phyloP scores from a whole-genome alignment of 2,888 invertebrate genomes.

The Dinocampus coccinellae region DNA sequence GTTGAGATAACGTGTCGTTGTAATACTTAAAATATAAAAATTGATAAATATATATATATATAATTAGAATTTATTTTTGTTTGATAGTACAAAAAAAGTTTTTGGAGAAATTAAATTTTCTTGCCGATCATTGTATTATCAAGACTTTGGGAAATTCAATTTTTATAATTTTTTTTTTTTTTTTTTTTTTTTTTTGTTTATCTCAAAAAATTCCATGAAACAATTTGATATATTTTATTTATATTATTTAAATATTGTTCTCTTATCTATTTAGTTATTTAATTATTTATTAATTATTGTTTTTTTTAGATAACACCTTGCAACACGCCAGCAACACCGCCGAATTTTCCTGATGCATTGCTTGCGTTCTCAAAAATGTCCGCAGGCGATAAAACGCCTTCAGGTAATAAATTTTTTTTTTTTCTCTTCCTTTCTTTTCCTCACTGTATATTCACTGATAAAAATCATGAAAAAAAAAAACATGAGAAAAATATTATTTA shows the following conservation, averaged over 20 bases:
- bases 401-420: constrained; percentile 53
- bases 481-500: no score
- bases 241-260: not conserved
- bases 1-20: not conserved
- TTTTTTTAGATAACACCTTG: constrained; percentile 86
- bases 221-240: no score
- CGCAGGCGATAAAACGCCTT: constrained; percentile 74
- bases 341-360: constrained; percentile 92
- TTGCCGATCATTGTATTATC: no score
- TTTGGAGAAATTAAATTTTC: no score
- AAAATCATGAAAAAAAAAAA: not conserved
- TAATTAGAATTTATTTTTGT: not conserved
- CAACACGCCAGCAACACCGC: constrained; percentile 94
- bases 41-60: not conserved
- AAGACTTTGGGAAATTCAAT: no score
- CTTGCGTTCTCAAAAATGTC: constrained; percentile 91
- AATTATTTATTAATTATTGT: constrained; percentile 11
- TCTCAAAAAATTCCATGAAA: no score
- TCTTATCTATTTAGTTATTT: not conserved
- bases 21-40: not conserved
- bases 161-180: no score
- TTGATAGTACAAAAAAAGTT: no score
- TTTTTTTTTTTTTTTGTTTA: no score
- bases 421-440: not conserved
- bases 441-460: not conserved